Evolutionary conservation across 2,888 invertebrate genomes (phyloP), one percentile per base, ranked within the genome.

Genomic region (Oscheius sp.): DNA sequence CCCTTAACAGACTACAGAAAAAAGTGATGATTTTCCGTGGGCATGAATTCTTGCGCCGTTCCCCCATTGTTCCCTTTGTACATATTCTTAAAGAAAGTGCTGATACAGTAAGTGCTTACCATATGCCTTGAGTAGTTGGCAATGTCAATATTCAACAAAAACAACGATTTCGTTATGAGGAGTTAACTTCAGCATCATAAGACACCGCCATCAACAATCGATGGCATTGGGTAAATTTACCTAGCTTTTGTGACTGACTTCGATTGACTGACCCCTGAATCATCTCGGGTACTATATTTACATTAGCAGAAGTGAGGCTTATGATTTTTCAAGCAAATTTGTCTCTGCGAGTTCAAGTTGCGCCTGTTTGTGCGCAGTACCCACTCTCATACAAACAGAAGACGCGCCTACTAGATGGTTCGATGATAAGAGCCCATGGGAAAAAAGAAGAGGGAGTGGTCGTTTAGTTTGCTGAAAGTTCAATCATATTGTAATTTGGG

Each of bases 101-200:
- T 26, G 59, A 44, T 45, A 36, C 44, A 44, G 33, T 33, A 24
- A 33, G 30, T 62, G 62, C 49, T 62, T 62, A 62, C 62, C 47
- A 32, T 45, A 62, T 47, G 24, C 45, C 62, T 62, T 36, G 47
- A 62, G 62, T 62, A 62, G 62, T 62, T 62, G 62, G 62, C 62
- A 62, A 30, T 45, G 62, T 62, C 47, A 62, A 62, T 47, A 62
- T 24, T 28, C 44, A 28, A 30, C 62, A 32, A 62, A 62, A 62
- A 62, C 62, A 62, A 59, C n/a, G 59, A 54, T 36, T 47, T 41
- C 20, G 3, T 12, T 2, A 47, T 22, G 47, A 47, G 20, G 47
- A 4, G 22, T 12, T 12, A 14, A 54, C 33, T 33, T n/a, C 54
- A 33, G 54, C 32, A 32, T 54, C 54, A 54, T 22, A 54, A 32